Evolutionary conservation across 2,888 invertebrate species (phyloP).

Genomic region (Oscheius sp.): DNA sequence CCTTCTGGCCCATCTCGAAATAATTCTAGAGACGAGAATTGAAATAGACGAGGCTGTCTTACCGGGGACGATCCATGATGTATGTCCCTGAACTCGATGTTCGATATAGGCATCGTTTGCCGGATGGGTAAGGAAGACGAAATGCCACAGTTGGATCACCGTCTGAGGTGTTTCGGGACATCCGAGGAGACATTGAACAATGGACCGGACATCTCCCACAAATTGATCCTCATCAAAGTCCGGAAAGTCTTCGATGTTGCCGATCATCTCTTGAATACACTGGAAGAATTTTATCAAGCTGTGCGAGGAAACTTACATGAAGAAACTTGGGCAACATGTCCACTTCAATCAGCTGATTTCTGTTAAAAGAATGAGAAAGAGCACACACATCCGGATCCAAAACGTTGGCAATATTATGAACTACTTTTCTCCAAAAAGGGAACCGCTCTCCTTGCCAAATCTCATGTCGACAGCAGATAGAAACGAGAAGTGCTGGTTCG

Average conservation of each 20-base stretch:
- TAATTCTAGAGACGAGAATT: constrained; percentile 11
- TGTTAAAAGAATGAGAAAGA: constrained; percentile 22
- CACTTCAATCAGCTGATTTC: constrained; percentile 21
- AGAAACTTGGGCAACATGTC: constrained; percentile 38
- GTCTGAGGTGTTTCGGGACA: constrained; percentile 22
- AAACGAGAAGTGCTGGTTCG: constrained; percentile 22
- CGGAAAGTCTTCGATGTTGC: constrained; percentile 8
- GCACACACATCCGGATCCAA: constrained; percentile 11
- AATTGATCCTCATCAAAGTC: constrained; percentile 25
- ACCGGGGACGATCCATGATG: constrained; percentile 53
- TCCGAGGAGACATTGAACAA: constrained; percentile 32
- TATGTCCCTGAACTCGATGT: constrained; percentile 52
- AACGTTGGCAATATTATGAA: constrained; percentile 8
- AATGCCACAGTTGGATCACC: constrained; percentile 57
- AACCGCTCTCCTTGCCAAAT: constrained; percentile 40
- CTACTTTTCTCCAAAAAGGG: constrained; percentile 14
- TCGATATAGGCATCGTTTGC: constrained; percentile 63
- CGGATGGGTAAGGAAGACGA: constrained; percentile 67
- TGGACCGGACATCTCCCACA: constrained; percentile 19
- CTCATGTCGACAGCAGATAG: constrained; percentile 42
- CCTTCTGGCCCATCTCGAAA: constrained; percentile 40
- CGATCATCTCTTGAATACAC: constrained; percentile 38
- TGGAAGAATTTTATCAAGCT: not conserved
- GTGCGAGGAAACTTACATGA: constrained; percentile 14
- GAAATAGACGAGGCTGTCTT: not conserved